Percentiles rank a stretch among this genome's conserved stretches.
phyloP scores from a whole-genome alignment of 2,888 invertebrate species.

The Blastobasis lacticolella region DNA sequence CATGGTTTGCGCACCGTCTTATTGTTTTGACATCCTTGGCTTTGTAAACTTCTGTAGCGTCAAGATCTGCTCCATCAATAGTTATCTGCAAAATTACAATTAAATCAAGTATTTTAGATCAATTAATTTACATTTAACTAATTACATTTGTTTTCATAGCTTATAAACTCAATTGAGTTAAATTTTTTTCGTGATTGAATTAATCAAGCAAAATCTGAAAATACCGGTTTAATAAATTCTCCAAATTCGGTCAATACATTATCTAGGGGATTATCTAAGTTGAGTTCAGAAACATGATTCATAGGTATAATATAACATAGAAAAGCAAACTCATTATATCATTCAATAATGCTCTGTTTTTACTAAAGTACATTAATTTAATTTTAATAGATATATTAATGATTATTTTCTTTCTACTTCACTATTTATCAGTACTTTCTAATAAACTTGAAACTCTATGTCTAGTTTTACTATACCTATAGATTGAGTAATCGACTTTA shows the following conservation, averaged over 20 bases:
- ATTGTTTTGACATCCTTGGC: too few species aligned
- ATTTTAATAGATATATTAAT: too few species aligned
- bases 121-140: too few species aligned
- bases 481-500: neutral
- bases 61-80: too few species aligned
- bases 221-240: neutral
- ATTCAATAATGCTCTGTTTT: neutral
- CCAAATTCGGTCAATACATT: neutral
- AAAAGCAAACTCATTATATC: neutral
- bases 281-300: neutral
- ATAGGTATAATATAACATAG: neutral
- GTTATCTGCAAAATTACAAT: too few species aligned
- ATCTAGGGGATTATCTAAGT: neutral
- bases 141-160: too few species aligned
- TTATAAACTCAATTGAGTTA: too few species aligned
- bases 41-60: too few species aligned
- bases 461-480: neutral
- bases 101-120: too few species aligned
- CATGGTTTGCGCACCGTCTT: too few species aligned
- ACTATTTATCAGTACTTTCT: neutral
- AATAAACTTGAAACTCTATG: neutral
- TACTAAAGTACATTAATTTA: too few species aligned
- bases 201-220: neutral
- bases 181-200: too few species aligned
- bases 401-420: neutral